Evolutionary conservation across 2,113 vertebrate species (phyloP).

Genomic region (Ancistrus triradiatus): DNA sequence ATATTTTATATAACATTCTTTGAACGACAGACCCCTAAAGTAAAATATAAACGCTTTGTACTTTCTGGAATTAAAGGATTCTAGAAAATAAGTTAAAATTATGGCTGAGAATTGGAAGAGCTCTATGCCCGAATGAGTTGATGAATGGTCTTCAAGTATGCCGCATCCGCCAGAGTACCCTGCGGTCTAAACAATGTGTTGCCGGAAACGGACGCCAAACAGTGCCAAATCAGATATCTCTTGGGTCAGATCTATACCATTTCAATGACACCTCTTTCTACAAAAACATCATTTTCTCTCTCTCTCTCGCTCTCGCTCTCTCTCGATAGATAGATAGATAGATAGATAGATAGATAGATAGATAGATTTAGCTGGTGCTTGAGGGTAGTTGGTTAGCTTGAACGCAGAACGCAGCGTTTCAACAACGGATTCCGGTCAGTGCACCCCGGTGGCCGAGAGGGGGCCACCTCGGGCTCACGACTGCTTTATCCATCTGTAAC

Average conservation of each 20-base stretch:
- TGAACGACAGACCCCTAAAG: too few relatives aligned
- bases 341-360: too few relatives aligned
- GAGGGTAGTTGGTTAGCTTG: too few relatives aligned
- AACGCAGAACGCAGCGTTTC: too few relatives aligned
- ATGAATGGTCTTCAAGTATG: conserved; percentile 75
- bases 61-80: conserved; percentile 29
- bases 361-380: too few relatives aligned
- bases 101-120: conserved; percentile 62
- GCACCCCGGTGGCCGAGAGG: conserved; percentile 25
- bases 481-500: not conserved
- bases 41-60: not conserved
- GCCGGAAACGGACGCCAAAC: conserved; percentile 67
- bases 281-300: too few relatives aligned
- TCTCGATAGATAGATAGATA: too few relatives aligned
- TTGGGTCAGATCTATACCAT: too few relatives aligned
- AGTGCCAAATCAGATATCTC: conserved; percentile 39
- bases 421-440: too few relatives aligned
- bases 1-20: too few relatives aligned
- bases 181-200: conserved; percentile 51
- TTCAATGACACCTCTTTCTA: too few relatives aligned
- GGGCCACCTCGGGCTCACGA: conserved; percentile 30
- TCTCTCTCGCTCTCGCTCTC: too few relatives aligned
- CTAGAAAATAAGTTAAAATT: conserved; percentile 59
- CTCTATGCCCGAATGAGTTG: conserved; percentile 68
- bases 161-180: conserved; percentile 57